Evolutionary conservation across 53 echinoderm and acorn worm species (phyloP).

Genomic region (Hippasteria phrygiana): DNA sequence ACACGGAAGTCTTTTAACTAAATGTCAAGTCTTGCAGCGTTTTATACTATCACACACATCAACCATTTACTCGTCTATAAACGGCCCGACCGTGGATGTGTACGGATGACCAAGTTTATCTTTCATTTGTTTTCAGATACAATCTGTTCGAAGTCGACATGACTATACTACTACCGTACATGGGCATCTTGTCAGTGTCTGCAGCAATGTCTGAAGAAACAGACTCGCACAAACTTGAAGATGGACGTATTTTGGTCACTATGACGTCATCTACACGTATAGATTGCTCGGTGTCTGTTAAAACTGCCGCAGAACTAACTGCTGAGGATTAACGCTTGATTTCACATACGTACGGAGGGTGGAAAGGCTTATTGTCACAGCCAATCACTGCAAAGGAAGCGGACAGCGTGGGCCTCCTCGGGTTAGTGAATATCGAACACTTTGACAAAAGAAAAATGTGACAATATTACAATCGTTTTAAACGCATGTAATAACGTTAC

Average conservation of each 20-base stretch:
- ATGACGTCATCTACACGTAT: not conserved
- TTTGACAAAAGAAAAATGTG: no score
- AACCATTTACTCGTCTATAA: not conserved
- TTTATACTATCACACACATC: not conserved
- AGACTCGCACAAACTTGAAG: not conserved
- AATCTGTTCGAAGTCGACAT: not conserved
- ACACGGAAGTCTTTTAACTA: no score
- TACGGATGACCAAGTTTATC: not conserved
- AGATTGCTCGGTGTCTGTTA: not conserved
- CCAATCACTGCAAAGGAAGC: no score
- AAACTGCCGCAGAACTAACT: not conserved
- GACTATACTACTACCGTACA: not conserved
- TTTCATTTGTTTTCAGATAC: not conserved
- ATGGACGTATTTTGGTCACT: not conserved
- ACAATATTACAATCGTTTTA: no score
- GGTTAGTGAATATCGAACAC: no score
- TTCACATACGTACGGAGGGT: not conserved
- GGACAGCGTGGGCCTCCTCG: no score
- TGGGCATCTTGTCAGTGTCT: not conserved
- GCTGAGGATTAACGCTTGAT: not conserved
- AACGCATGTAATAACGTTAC: no score
- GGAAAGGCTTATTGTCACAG: no score
- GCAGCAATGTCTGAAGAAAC: not conserved
- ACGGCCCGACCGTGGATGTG: not conserved
- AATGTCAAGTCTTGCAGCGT: not conserved